These are phyloP conservation scores for Pontoporia blainvillei DNA, from an alignment of 2,113 vertebrate genomes.

Conservation along the genomic window DNA sequence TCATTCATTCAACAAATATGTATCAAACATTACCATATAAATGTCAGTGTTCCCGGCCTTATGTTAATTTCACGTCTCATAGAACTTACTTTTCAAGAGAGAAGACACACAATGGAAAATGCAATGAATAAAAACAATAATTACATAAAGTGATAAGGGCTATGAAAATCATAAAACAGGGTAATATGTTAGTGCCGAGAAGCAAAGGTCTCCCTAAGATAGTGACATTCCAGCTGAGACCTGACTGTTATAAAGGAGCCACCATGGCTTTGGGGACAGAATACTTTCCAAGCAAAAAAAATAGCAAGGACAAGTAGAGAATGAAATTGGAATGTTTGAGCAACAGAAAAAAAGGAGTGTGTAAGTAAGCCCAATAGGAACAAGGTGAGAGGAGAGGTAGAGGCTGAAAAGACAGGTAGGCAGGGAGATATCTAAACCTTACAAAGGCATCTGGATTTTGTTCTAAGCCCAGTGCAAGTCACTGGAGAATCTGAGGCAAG, in stretches of 20 bases:
- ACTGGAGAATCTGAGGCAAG: background rate
- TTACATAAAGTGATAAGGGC: background rate
- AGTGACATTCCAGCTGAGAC: background rate
- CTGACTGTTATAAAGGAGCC: background rate
- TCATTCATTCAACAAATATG: background rate
- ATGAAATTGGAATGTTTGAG: background rate
- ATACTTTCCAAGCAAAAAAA: background rate
- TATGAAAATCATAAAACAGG: background rate
- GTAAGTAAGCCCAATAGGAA: background rate
- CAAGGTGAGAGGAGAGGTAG: background rate
- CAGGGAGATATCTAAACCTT: background rate
- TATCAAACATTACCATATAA: background rate
- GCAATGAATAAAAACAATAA: background rate
- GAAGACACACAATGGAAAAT: background rate
- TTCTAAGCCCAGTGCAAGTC: background rate
- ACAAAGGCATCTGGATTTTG: background rate
- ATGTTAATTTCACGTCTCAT: background rate
- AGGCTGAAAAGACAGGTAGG: background rate
- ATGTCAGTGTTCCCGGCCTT: background rate
- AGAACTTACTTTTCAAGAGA: background rate
- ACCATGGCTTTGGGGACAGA: background rate
- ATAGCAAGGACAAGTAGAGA: background rate
- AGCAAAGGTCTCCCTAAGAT: background rate
- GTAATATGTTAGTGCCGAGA: background rate
- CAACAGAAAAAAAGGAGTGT: background rate